Evolutionary conservation across 1,140 invertebrate species (phyloP).

Genomic region (Spodoptera frugiperda): DNA sequence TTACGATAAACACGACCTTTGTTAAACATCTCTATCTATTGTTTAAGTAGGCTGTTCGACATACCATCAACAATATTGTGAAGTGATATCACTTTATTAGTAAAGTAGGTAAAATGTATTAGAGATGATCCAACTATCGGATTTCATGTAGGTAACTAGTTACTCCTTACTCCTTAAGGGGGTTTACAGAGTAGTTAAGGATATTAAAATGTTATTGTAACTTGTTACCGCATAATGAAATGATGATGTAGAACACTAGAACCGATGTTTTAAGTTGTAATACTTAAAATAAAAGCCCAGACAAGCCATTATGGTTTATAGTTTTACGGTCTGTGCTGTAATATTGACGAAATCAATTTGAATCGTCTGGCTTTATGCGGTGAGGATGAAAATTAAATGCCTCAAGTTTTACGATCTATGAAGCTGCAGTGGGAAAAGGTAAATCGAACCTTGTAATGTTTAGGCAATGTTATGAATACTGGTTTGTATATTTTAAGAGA

Average conservation of each 20-base stretch:
- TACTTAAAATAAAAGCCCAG: slow-evolving; percentile 21
- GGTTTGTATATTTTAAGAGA: too few species aligned
- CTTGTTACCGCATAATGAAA: too few species aligned
- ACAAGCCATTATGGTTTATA: slow-evolving; percentile 28
- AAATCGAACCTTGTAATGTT: too few species aligned
- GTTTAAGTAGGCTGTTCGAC: background rate
- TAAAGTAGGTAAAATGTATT: too few species aligned
- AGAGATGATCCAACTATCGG: too few species aligned
- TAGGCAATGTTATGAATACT: too few species aligned
- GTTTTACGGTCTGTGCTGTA: slow-evolving; percentile 22
- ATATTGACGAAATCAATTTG: slow-evolving; percentile 27
- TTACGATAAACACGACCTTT: slow-evolving; percentile 1
- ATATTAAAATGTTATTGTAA: too few species aligned
- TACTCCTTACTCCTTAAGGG: too few species aligned
- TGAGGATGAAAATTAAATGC: background rate
- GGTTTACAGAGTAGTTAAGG: too few species aligned
- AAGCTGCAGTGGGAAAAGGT: background rate
- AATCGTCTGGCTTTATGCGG: slow-evolving; percentile 12
- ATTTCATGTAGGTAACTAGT: too few species aligned
- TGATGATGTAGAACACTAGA: too few species aligned
- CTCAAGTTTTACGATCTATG: background rate
- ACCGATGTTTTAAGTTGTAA: slow-evolving; percentile 16
- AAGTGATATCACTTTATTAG: too few species aligned
- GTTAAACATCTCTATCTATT: slow-evolving; percentile 3
- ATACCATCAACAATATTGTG: background rate